phyloP scores from a whole-genome alignment of 2,797 vertebrate genomes.

The Notolabrus celidotus region DNA sequence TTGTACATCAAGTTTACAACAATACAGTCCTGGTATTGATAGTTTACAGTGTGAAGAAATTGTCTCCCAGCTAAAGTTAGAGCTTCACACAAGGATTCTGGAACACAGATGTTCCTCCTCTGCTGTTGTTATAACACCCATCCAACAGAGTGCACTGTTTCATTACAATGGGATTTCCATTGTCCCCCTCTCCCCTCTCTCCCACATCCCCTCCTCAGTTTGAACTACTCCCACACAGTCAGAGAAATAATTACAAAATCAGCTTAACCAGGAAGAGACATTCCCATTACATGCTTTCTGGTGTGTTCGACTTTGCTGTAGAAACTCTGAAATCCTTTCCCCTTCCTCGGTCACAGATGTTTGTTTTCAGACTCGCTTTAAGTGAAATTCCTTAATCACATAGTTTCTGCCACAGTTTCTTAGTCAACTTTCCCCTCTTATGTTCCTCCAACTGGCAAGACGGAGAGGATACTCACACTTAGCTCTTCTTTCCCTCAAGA shows the following conservation, averaged over 20 bases:
- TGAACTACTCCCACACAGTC: conserved; percentile 56
- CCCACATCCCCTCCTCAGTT: conserved; percentile 19
- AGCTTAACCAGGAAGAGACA: conserved; percentile 76
- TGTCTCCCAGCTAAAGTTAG: not conserved
- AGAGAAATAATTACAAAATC: conserved; percentile 75
- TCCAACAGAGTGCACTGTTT: conserved; percentile 83
- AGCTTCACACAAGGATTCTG: not conserved
- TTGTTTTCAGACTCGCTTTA: conserved; percentile 53
- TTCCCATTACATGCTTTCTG: conserved; percentile 74
- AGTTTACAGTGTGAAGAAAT: not conserved
- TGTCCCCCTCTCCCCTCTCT: conserved; percentile 6
- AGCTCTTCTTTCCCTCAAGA: conserved; percentile 14
- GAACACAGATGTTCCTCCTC: not conserved
- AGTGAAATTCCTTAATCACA: conserved; percentile 59
- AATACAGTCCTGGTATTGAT: no score
- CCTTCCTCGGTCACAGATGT: conserved; percentile 52
- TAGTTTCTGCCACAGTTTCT: conserved; percentile 48
- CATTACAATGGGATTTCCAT: conserved; percentile 30
- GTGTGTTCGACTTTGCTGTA: conserved; percentile 59
- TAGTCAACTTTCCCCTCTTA: conserved; percentile 49
- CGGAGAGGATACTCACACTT: conserved; percentile 15
- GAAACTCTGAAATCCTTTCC: conserved; percentile 53
- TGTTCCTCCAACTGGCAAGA: conserved; percentile 43
- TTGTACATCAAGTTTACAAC: not conserved
- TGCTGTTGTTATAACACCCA: conserved; percentile 42